Base-by-base conservation (phyloP, 1,140 invertebrate species). In the Acyrthosiphon pisum region DNA sequence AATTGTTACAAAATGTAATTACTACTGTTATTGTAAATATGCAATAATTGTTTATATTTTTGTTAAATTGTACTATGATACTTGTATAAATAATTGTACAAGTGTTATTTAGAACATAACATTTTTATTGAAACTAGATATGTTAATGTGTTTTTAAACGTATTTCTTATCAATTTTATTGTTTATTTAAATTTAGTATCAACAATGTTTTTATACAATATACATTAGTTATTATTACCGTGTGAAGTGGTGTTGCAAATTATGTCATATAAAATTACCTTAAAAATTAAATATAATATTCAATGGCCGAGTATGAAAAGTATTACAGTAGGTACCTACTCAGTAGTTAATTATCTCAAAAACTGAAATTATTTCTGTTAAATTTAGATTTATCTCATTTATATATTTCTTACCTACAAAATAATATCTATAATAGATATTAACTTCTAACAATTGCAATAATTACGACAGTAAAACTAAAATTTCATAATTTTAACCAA, bases 111-210 rank as follows among this genome's bases (percentile, higher is more conserved):
- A 14, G 14, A 86, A 86, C 2, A 86, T 30, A 86, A 30, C 14
- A 22, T 35, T 48, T 44, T 35, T n/a, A 50, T 46, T 41, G 84
- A 86, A 35, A 41, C 46, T 50, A 35, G 46, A 48, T n/a, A n/a
- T 30, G 60, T 76, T 76, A 76, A 76, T 6, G 30, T 76, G 30
- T 88, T 88, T 46, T 88, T 88, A 35, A 88, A n/a, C n/a, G n/a
- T 88, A 88, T 87, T 48, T 46, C 84, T 48, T 48, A 88, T 88
- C 86, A 88, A 48, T 88, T 88, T 48, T n/a, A 88, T 50, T 20
- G 86, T 88, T 88, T 88, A 88, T 35, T 88, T 88, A 18, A 88
- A n/a, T 88, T 88, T 18, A 48, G 6, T 86, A 53, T 22, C 50
- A 44, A n/a, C 14, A 87, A 41, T 46, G 84, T 87, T 87, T 87